These are phyloP conservation scores for Porites cylindrica DNA, from an alignment of 92 coral and sea anemone species.

Conservation along the genomic window DNA sequence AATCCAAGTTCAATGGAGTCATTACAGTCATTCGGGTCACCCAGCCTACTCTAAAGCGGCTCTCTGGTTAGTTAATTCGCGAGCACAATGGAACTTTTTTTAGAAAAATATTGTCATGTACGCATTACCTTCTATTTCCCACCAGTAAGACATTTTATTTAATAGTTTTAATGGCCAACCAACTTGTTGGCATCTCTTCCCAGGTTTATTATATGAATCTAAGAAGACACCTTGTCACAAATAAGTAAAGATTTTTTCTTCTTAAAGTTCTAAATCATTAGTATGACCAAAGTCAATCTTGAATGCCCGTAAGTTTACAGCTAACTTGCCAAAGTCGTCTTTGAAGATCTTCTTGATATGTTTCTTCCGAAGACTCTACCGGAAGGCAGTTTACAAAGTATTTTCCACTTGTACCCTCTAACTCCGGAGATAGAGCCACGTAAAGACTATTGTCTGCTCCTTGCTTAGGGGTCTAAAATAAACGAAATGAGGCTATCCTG, in stretches of 20 bases:
- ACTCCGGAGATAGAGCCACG: conserved; percentile 83
- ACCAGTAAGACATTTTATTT: no score
- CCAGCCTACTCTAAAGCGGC: no score
- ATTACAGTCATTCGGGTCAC: no score
- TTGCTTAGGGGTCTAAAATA: conserved; percentile 84
- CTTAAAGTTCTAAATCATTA: not conserved
- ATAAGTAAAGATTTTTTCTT: not conserved
- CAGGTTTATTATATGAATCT: no score
- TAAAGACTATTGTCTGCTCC: conserved; percentile 91
- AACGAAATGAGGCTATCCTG: not conserved
- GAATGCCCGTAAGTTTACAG: conserved; percentile 78
- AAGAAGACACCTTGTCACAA: no score
- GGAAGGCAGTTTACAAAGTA: conserved; percentile 89
- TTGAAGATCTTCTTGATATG: conserved; percentile 84
- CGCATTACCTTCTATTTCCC: no score
- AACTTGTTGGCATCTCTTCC: no score
- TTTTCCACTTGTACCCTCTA: conserved; percentile 89
- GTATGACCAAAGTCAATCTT: not conserved
- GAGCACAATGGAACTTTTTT: no score
- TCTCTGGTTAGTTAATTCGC: no score
- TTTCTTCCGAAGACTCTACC: conserved; percentile 74
- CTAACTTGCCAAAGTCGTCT: conserved; percentile 88
- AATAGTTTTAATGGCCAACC: no score
- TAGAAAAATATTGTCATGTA: no score
- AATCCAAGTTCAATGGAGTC: no score